Base-by-base conservation (phyloP, 2,797 vertebrate genomes). In the Acrossocheilus wenchowensis region DNA sequence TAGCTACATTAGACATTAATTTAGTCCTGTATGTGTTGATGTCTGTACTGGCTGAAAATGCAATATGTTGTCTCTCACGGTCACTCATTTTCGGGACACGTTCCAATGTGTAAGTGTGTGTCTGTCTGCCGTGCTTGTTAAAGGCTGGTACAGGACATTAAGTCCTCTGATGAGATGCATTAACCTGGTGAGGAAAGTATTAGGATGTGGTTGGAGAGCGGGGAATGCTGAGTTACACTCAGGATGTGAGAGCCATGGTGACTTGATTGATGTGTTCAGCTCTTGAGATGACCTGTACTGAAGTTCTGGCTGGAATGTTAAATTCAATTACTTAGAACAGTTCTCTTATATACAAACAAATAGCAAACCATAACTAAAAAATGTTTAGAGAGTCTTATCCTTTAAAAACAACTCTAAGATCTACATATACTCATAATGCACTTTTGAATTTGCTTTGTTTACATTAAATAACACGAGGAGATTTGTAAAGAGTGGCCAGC, bases 1-100 rank as follows among this genome's bases (percentile, higher is more conserved):
- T 86, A 78, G 89, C 90, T 92, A 89, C 92, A 92, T 94, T 91
- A 92, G 91, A 88, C 92, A 93, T 93, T 94, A 92, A 93, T 94
- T 94, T 89, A 91, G 71, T 91, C 89, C 81, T 30, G 84, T 74
- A 71, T 80, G 52, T 80, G 91, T 86, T 88, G 78, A 75, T 85
- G 88, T 91, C 86, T 91, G 90, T 86, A 86, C 87, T 14, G 86
- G 79, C 81, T 87, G 74, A 82, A 90, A 78, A 87, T 83, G 84
- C 57, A 88, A 89, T 74, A 87, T 88, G 88, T 79, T 87, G 86
- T 75, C 86, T 90, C 88, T 92, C 81, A 86, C 62, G 79, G 79
- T 89, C 89, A 90, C 88, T 86, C 80, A 87, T 87, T 86, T 90
- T 41, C 68, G 83, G 82, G 89, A 87, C 81, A 86, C 80, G 88